Conservation (phyloP, 2,888 invertebrate genomes). For the Temnothorax ravouxi region DNA sequence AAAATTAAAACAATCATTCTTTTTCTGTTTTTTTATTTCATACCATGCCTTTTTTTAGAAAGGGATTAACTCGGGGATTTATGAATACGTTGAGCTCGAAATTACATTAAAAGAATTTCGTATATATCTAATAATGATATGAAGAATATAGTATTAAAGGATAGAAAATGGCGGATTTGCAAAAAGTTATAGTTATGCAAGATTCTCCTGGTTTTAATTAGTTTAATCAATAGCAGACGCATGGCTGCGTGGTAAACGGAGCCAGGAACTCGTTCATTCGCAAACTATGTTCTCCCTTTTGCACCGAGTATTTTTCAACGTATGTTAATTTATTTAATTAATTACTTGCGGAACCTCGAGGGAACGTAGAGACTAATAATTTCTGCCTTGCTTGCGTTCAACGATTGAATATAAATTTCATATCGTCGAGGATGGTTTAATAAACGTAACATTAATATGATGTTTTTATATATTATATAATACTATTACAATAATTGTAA, state of each 20-base stretch:
- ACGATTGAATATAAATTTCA: slow-evolving; percentile 29
- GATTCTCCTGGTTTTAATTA: slow-evolving; percentile 35
- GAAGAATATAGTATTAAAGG: not conserved
- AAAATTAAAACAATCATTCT: not conserved
- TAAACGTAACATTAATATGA: slow-evolving; percentile 30
- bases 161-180: not conserved
- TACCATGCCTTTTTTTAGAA: too few relatives aligned
- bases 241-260: not conserved
- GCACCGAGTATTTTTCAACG: slow-evolving; percentile 20
- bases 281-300: slow-evolving; percentile 17
- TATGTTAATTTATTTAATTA: slow-evolving; percentile 52
- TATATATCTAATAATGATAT: not conserved
- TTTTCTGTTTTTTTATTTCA: not conserved
- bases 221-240: slow-evolving; percentile 35
- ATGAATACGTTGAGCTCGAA: not conserved
- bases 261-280: slow-evolving; percentile 5
- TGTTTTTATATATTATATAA: not conserved
- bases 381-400: slow-evolving; percentile 16
- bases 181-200: not conserved
- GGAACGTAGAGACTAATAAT: slow-evolving; percentile 30
- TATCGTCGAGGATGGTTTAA: slow-evolving; percentile 14
- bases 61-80: too few relatives aligned
- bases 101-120: not conserved
- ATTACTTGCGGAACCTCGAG: slow-evolving; percentile 27
- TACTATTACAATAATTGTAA: slow-evolving; percentile 1